Base-by-base conservation (phyloP, 1,140 invertebrate species). In the Drepana arcuata region DNA sequence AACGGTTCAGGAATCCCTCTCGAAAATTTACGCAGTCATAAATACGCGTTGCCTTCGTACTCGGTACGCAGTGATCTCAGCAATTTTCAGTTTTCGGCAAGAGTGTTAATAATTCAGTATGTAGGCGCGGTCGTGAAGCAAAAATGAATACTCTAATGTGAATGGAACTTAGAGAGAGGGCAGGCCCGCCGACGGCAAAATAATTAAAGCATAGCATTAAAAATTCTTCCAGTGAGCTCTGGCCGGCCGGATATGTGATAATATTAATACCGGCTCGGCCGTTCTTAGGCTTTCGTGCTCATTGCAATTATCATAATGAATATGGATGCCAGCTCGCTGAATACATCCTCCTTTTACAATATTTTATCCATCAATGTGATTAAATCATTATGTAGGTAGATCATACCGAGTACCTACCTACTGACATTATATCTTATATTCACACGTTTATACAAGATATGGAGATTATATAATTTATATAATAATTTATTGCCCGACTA, bases 161-260 rank as follows among this genome's bases (percentile, higher is more conserved):
- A 75, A 81, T 74, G 66, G 65, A 78, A 75, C 71, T 78, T 78
- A 72, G 66, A 51, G 50, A 43, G 46, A 44, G 16, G 35, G 38
- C 51, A 57, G 53, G 56, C 53, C 44, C 27, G 50, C 41, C 57
- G 44, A 39, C 44, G 35, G 53, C 60, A 66, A 81, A 80, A 81
- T 81, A 81, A 81, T 81, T 81, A 78, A 81, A 75, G 63, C 65
- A 55, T 59, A 48, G 47, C 75, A 81, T 81, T 81, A 75, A 78
- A 81, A 78, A 81, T 81, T 78, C 77, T 66, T 69, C 63, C 60
- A 61, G 54, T 52, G 68, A 63, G 67, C 62, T 51, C 57, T 41
- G 44, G 51, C n/a, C 58, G 59, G 25, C 69, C 72, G 73, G 77
- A 78, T 77, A 72, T 67, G 64, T 75, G 73, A 72, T 74, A 75